Evolutionary conservation across 2,888 invertebrate genomes (phyloP).

Genomic region (Machimus rusticus): DNA sequence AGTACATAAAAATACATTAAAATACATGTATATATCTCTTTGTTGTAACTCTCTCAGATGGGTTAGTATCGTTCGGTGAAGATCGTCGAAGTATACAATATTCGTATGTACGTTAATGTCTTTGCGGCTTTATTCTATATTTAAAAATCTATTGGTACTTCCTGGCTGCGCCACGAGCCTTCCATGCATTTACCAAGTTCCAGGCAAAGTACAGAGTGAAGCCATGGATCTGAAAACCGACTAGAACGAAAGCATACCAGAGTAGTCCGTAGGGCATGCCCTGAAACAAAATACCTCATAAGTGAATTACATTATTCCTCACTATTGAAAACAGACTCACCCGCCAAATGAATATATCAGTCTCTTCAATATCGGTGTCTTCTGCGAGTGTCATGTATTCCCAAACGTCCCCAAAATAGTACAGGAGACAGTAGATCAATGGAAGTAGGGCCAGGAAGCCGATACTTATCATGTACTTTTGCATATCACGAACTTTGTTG

Average conservation of each 20-base stretch:
- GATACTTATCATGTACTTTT: constrained; percentile 83
- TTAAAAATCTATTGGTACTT: constrained; percentile 69
- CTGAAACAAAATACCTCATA: constrained; percentile 64
- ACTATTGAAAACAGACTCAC: constrained; percentile 62
- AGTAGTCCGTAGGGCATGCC: constrained; percentile 89
- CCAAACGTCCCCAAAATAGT: constrained; percentile 86
- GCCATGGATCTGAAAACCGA: constrained; percentile 87
- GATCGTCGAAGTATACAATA: constrained; percentile 14
- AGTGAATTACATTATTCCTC: not conserved
- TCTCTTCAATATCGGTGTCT: constrained; percentile 65
- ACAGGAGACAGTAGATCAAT: constrained; percentile 79
- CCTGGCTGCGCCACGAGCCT: constrained; percentile 73
- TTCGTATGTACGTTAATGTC: constrained; percentile 54
- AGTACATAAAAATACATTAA: constrained; percentile 20
- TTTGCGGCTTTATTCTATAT: constrained; percentile 21
- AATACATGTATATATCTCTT: constrained; percentile 19
- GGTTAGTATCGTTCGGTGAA: constrained; percentile 23
- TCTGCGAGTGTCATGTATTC: constrained; percentile 69
- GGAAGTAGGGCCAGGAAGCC: constrained; percentile 81
- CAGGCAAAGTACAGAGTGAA: constrained; percentile 86
- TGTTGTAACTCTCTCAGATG: constrained; percentile 11
- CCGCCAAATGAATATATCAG: constrained; percentile 82
- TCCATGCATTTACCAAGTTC: constrained; percentile 85
- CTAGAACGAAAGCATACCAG: constrained; percentile 89
- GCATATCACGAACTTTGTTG: constrained; percentile 79